Evolutionary conservation across 1,140 invertebrate species (phyloP).

Genomic region (Zaprionus inermis): DNA sequence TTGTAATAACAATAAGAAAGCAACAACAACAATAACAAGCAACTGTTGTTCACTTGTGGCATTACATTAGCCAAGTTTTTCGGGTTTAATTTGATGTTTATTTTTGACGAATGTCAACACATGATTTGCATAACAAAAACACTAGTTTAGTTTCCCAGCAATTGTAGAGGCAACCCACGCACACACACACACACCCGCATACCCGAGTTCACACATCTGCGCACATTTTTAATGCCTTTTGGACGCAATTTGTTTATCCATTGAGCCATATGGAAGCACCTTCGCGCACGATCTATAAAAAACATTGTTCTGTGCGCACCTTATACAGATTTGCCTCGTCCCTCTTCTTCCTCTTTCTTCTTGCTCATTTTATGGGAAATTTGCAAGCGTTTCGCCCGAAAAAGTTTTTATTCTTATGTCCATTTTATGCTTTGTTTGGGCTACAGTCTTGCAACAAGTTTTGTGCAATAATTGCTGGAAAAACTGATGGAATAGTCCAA

Average conservation of each 20-base stretch:
- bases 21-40: background rate
- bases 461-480: background rate
- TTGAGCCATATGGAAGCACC: conserved; percentile 63
- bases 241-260: conserved; percentile 41
- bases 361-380: conserved; percentile 35
- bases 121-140: conserved; percentile 73
- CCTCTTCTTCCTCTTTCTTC: background rate
- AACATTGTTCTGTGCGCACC: conserved; percentile 29
- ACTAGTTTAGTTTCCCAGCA: conserved; percentile 10
- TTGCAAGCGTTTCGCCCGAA: conserved; percentile 26
- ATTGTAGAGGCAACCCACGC: conserved; percentile 1
- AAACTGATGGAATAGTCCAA: background rate
- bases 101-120: conserved; percentile 47
- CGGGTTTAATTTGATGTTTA: conserved; percentile 44
- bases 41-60: background rate
- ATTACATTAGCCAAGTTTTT: conserved; percentile 39
- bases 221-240: background rate
- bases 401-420: conserved; percentile 14
- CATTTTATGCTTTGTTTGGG: conserved; percentile 38
- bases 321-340: background rate
- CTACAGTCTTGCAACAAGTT: background rate
- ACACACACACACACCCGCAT: background rate
- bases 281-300: conserved; percentile 51
- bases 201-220: background rate
- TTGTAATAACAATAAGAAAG: background rate